phyloP scores from a whole-genome alignment of 2,113 vertebrate species.

The Neopipo cinnamomea region DNA sequence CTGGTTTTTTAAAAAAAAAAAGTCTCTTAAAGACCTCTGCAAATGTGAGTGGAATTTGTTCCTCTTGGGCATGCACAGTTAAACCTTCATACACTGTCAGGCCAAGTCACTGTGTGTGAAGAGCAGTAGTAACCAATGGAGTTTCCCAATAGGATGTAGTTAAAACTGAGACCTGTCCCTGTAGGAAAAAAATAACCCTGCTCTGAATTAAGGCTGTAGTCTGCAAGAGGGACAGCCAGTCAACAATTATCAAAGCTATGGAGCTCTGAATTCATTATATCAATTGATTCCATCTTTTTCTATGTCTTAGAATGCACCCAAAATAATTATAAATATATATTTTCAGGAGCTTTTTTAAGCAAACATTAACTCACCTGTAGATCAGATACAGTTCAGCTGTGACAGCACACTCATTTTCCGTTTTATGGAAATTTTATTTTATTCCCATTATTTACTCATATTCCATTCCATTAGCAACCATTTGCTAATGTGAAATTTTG shows the following conservation, averaged over 20 bases:
- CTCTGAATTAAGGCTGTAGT: background rate
- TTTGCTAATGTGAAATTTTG: background rate
- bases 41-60: background rate
- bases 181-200: background rate
- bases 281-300: background rate
- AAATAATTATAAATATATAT: background rate
- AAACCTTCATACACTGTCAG: background rate
- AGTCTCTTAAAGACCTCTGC: background rate
- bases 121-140: background rate
- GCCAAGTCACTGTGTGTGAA: background rate
- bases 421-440: too few species aligned
- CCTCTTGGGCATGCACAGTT: background rate
- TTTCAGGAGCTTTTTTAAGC: background rate
- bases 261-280: background rate
- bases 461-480: background rate
- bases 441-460: background rate
- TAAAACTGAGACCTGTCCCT: background rate
- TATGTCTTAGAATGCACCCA: rapidly evolving
- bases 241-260: background rate
- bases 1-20: background rate
- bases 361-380: rapidly evolving
- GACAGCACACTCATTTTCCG: background rate
- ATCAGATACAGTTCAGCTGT: background rate
- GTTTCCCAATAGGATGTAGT: background rate
- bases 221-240: background rate